Evolutionary conservation across 2,888 invertebrate genomes (phyloP).

Genomic region (Eilema depressum): DNA sequence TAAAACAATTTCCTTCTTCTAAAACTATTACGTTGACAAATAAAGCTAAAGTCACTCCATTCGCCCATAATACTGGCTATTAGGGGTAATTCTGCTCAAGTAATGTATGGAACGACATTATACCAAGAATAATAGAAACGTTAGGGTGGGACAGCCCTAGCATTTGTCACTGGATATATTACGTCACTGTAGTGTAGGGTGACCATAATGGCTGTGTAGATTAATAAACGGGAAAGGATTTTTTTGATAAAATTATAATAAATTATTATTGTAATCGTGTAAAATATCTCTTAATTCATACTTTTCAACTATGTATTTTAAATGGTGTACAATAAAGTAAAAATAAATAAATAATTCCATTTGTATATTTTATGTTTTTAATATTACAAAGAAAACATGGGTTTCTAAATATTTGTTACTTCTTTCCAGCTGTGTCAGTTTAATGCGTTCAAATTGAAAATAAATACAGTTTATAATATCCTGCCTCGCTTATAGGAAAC

Average conservation of each 20-base stretch:
- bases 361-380: neutral
- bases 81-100: slow-evolving; percentile 68
- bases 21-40: slow-evolving; percentile 43
- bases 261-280: too few species aligned
- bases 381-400: too few species aligned
- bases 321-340: too few species aligned
- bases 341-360: too few species aligned
- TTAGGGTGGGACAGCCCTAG: slow-evolving; percentile 59
- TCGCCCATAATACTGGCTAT: slow-evolving; percentile 60
- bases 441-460: neutral
- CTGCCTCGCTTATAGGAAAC: too few species aligned
- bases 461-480: neutral
- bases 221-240: neutral
- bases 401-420: too few species aligned
- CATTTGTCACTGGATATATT: slow-evolving; percentile 74
- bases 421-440: too few species aligned
- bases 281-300: too few species aligned
- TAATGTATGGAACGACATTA: slow-evolving; percentile 74
- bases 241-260: neutral
- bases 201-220: slow-evolving; percentile 45
- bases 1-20: slow-evolving; percentile 29
- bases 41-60: slow-evolving; percentile 46
- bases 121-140: slow-evolving; percentile 73
- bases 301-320: too few species aligned
- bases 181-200: slow-evolving; percentile 62